These are phyloP conservation scores for Liposcelis brunnea DNA, from an alignment of 2,888 invertebrate genomes.

Conservation along the genomic window DNA sequence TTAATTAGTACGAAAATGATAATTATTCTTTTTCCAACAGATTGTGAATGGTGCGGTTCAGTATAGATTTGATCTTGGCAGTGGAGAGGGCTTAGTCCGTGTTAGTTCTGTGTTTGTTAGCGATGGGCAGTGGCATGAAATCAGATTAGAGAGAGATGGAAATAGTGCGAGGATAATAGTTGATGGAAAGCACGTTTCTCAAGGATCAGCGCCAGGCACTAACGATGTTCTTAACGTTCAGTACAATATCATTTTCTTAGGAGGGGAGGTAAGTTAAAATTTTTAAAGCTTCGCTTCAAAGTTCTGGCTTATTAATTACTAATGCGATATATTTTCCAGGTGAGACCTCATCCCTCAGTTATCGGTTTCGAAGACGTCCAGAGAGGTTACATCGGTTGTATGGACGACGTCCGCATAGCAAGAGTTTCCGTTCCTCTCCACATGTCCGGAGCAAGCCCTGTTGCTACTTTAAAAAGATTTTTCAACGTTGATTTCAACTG, in stretches of 20 bases:
- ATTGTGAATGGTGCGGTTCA: slow-evolving; percentile 69
- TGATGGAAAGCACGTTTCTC: slow-evolving; percentile 54
- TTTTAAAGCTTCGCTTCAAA: slow-evolving; percentile 1
- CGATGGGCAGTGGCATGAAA: slow-evolving; percentile 72
- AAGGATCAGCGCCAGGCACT: slow-evolving; percentile 63
- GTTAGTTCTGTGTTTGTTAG: slow-evolving; percentile 60
- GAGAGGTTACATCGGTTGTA: slow-evolving; percentile 78
- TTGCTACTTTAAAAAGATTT: slow-evolving; percentile 44
- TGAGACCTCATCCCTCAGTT: slow-evolving; percentile 9
- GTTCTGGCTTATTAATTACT: slow-evolving; percentile 7
- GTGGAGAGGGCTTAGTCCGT: slow-evolving; percentile 70
- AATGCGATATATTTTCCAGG: slow-evolving; percentile 22
- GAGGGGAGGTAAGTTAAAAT: slow-evolving; percentile 49
- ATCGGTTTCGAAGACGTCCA: slow-evolving; percentile 49
- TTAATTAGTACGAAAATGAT: too few relatives aligned
- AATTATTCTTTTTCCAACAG: slow-evolving; percentile 23
- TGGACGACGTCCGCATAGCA: slow-evolving; percentile 69
- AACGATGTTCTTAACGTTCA: slow-evolving; percentile 72
- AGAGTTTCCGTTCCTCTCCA: slow-evolving; percentile 57
- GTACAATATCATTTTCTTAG: slow-evolving; percentile 65
- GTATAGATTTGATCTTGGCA: slow-evolving; percentile 83
- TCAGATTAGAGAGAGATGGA: slow-evolving; percentile 61
- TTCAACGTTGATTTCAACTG: slow-evolving; percentile 55
- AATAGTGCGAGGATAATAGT: slow-evolving; percentile 61
- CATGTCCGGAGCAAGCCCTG: slow-evolving; percentile 44